Evolutionary conservation across 2,113 vertebrate species (phyloP).

Genomic region (Acrocephalus kingi): DNA sequence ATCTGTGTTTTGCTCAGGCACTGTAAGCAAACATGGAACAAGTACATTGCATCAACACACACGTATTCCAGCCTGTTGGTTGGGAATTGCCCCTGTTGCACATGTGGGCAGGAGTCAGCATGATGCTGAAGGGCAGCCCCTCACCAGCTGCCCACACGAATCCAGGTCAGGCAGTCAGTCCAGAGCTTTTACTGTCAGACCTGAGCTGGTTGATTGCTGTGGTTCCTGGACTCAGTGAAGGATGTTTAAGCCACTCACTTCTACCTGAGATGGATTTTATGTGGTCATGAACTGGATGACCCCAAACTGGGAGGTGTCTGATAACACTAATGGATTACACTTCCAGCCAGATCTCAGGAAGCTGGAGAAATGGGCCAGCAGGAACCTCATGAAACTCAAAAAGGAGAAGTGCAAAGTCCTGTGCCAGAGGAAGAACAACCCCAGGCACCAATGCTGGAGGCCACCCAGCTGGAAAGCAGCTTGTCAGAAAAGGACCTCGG

Average conservation of each 20-base stretch:
- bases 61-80: neutral
- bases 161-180: neutral
- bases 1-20: neutral
- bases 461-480: neutral
- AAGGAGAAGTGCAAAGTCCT: neutral
- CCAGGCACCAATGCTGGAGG: neutral
- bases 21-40: neutral
- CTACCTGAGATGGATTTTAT: neutral
- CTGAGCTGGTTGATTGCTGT: neutral
- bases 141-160: neutral
- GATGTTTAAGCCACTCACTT: neutral
- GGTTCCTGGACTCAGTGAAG: neutral
- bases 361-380: neutral
- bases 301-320: neutral
- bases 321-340: rapidly evolving
- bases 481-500: neutral
- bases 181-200: neutral
- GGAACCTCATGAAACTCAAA: neutral
- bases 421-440: neutral
- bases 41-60: neutral
- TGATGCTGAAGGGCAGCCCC: rapidly evolving
- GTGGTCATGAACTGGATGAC: neutral
- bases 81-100: neutral
- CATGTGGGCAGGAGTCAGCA: neutral
- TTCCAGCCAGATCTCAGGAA: neutral